Conservation (phyloP, 2,797 vertebrate genomes). For the Xiphophorus birchmanni region DNA sequence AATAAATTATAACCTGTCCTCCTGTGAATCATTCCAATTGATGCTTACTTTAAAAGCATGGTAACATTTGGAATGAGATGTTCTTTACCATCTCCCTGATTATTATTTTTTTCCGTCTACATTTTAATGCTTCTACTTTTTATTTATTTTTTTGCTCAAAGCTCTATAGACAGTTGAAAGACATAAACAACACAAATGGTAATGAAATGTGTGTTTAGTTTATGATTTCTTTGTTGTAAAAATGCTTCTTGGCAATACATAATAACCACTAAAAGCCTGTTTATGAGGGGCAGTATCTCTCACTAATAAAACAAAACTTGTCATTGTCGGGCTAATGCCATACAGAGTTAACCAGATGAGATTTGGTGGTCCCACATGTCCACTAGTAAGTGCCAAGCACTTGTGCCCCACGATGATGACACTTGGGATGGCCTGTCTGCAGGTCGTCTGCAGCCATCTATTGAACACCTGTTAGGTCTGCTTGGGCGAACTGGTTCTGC, state of each 20-base stretch:
- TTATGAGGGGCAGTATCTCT: background rate
- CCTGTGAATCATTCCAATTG: background rate
- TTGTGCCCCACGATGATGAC: background rate
- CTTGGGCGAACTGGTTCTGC: background rate
- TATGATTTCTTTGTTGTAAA: background rate
- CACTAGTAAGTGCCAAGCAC: background rate
- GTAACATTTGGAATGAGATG: slow-evolving; percentile 35
- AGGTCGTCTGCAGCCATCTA: too few species aligned
- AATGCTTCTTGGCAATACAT: background rate
- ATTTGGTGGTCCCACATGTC: background rate
- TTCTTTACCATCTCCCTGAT: slow-evolving; percentile 38
- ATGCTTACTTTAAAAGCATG: slow-evolving; percentile 57
- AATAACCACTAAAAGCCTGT: background rate
- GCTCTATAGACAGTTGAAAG: slow-evolving; percentile 16
- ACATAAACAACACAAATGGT: background rate
- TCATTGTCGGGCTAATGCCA: background rate
- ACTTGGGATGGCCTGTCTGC: background rate
- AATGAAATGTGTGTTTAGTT: background rate
- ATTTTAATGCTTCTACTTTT: slow-evolving; percentile 48
- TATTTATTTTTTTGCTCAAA: background rate
- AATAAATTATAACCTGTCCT: background rate
- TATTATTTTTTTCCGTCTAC: slow-evolving; percentile 32
- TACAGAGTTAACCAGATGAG: background rate
- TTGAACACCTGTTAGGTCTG: background rate
- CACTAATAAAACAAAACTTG: background rate